These are phyloP conservation scores for Nestor notabilis DNA, from an alignment of 2,113 vertebrate species.

Conservation along the genomic window DNA sequence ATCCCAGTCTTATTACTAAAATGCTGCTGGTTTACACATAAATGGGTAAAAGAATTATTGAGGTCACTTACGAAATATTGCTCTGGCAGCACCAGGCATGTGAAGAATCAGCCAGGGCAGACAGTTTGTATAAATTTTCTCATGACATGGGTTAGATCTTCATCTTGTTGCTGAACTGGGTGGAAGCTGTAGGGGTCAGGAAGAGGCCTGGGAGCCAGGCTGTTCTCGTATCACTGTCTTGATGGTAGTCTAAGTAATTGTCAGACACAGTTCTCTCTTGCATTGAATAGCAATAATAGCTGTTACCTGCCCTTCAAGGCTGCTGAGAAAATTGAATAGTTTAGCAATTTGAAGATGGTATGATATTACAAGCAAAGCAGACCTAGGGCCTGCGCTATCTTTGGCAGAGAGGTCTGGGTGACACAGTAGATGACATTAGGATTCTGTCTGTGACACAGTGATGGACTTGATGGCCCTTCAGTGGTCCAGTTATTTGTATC, in stretches of 20 bases:
- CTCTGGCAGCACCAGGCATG: neutral
- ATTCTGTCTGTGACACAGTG: neutral
- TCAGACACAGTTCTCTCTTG: neutral
- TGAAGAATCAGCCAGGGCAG: neutral
- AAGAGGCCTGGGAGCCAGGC: neutral
- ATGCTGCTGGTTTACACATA: neutral
- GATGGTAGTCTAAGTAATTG: neutral
- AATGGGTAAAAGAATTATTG: neutral
- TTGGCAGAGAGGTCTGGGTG: neutral
- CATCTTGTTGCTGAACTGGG: neutral
- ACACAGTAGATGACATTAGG: neutral
- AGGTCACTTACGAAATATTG: neutral
- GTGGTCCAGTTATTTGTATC: neutral
- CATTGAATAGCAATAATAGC: neutral
- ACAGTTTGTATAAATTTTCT: neutral
- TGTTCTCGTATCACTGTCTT: neutral
- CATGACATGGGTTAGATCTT: neutral
- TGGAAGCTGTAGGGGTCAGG: neutral
- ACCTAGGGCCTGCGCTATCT: neutral
- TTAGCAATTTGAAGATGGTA: conserved; percentile 2
- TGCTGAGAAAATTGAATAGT: conserved; percentile 22
- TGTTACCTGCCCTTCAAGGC: neutral
- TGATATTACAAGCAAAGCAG: neutral
- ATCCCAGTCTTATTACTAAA: neutral
- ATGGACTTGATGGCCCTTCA: neutral